Base-by-base conservation (phyloP, 2,797 vertebrate genomes). In the Macropus fuliginosus region DNA sequence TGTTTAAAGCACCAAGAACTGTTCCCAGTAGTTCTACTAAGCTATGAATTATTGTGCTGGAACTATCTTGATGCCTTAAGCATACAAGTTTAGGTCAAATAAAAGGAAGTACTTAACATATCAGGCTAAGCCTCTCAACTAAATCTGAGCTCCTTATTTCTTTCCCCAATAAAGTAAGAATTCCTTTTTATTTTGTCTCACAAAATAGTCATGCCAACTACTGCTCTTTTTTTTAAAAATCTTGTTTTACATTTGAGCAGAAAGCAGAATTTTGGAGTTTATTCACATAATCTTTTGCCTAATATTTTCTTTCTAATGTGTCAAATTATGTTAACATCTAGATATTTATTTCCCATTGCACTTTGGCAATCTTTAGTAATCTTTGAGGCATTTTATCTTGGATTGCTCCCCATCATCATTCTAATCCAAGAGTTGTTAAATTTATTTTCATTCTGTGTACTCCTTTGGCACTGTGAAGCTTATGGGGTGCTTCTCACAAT, bases 231-330 rank as follows among this genome's bases (percentile, higher is more conserved):
- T 93, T 57, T n/a, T 66, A 81, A 91, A 91, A 46, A 95, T 34
- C 55, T 40, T 90, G 57, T 94, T 93, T 92, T 93, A 92, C 93
- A 96, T 94, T 59, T 91, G 93, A 40, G 54, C 57, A 96, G 27
- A 92, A 89, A 57, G 18, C 95, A 56, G 92, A 95, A 94, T 93
- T 93, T 96, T 92, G 90, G 55, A 90, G 24, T 95, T 94, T 93
- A 55, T 91, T 96, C 94, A 52, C 55, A 31, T 55, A 93, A 31
- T 94, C 56, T 13, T 94, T 94, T 94, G 34, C 57, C 54, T 66
- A 14, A 46, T 55, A 0, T 94, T 96, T 91, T 95, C 94, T 92
- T 87, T 96, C 91, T 92, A 92, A 21, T 92, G 50, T 46, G 81
- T 50, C 87, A 55, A 59, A 95, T 10, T 90, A 59, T 93, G 52